These are phyloP conservation scores for Petrocephalus sullivani DNA, from an alignment of 2,797 vertebrate species.

Conservation along the genomic window DNA sequence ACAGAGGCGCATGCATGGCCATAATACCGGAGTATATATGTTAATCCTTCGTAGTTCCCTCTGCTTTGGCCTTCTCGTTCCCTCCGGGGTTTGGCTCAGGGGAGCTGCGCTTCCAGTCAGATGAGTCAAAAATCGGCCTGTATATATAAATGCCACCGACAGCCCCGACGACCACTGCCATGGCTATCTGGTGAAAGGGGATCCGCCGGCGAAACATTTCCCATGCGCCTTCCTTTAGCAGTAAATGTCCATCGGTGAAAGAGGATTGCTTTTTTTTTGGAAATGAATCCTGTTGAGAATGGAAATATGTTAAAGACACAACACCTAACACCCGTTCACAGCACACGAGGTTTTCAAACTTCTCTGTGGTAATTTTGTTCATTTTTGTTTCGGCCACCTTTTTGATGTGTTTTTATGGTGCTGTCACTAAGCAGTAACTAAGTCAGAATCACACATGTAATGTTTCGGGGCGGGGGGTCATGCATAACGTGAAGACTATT, in stretches of 20 bases:
- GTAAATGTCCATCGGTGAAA: background rate
- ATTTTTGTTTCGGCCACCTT: background rate
- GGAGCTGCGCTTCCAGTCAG: conserved; percentile 37
- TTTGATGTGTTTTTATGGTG: background rate
- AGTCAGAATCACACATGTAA: background rate
- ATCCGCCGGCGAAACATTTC: conserved; percentile 56
- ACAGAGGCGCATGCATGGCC: background rate
- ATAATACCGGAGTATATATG: background rate
- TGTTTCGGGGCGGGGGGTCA: background rate
- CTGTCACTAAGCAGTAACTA: background rate
- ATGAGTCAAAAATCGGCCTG: conserved; percentile 65
- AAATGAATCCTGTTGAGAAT: background rate
- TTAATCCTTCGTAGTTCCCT: conserved; percentile 15
- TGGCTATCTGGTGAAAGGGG: conserved; percentile 58
- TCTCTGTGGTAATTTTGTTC: no score
- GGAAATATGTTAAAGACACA: background rate
- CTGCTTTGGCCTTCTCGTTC: background rate
- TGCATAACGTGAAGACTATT: background rate
- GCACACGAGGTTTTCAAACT: background rate
- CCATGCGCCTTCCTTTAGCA: background rate
- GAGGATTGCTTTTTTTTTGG: background rate
- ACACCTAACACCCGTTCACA: background rate
- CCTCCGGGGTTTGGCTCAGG: conserved; percentile 31
- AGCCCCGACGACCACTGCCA: conserved; percentile 68
- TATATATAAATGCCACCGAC: conserved; percentile 81